Evolutionary conservation across 2,797 vertebrate species (phyloP).

Genomic region (Prunella strophiata): DNA sequence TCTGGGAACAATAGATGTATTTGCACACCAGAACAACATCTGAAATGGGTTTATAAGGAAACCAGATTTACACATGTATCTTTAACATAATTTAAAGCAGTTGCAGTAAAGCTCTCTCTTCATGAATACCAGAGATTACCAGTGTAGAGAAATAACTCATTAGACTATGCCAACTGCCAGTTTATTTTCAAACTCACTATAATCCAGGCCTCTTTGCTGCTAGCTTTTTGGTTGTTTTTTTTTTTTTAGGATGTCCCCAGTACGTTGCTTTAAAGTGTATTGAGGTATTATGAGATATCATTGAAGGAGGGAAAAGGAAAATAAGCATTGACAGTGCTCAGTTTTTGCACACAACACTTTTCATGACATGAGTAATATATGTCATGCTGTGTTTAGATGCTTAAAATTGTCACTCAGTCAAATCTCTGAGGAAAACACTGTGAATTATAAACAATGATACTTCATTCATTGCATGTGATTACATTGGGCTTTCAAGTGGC

Average conservation of each 20-base stretch:
- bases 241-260: no score
- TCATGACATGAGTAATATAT: neutral
- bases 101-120: neutral
- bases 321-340: neutral
- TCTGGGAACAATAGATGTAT: neutral
- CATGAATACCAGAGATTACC: neutral
- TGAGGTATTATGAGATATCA: neutral
- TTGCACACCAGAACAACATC: neutral
- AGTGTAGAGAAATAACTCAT: neutral
- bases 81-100: neutral
- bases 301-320: neutral
- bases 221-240: neutral
- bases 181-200: neutral
- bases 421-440: neutral
- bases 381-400: neutral
- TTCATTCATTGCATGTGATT: neutral
- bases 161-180: neutral
- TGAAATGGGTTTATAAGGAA: conserved; percentile 9
- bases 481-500: neutral
- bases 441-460: neutral
- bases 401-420: neutral
- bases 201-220: neutral
- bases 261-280: neutral
- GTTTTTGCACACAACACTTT: neutral
- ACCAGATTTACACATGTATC: neutral